Evolutionary conservation across 2,797 vertebrate species (phyloP).

Genomic region (Dermochelys coriacea): DNA sequence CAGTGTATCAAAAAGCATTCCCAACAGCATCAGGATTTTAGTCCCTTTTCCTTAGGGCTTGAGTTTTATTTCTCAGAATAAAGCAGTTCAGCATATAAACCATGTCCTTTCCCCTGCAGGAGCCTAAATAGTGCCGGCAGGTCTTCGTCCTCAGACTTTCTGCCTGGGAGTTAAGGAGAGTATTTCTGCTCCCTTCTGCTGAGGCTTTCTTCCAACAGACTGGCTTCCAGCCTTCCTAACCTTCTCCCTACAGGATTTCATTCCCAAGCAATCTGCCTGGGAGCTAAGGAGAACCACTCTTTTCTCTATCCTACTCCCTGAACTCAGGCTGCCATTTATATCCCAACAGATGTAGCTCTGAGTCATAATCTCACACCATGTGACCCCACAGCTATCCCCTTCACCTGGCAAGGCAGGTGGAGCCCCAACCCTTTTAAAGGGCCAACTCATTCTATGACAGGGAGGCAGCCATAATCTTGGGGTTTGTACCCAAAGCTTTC

Average conservation of each 20-base stretch:
- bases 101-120: background rate
- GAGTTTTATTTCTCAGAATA: background rate
- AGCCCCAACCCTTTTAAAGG: background rate
- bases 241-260: background rate
- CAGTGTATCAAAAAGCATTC: background rate
- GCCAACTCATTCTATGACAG: background rate
- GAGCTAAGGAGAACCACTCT: constrained; percentile 25
- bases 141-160: background rate
- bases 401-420: background rate
- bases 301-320: background rate
- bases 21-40: background rate
- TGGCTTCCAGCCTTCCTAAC: background rate
- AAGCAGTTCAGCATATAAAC: background rate
- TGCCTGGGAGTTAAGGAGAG: background rate
- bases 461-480: background rate
- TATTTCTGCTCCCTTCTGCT: constrained; percentile 27
- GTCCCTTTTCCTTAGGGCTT: background rate
- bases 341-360: constrained; percentile 12
- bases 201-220: background rate
- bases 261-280: background rate
- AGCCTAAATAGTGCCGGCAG: background rate
- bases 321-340: background rate
- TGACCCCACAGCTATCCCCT: background rate
- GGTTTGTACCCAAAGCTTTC: background rate
- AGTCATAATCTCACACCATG: background rate